Base-by-base conservation (phyloP, 2,888 invertebrate genomes). In the Dione vanillae region DNA sequence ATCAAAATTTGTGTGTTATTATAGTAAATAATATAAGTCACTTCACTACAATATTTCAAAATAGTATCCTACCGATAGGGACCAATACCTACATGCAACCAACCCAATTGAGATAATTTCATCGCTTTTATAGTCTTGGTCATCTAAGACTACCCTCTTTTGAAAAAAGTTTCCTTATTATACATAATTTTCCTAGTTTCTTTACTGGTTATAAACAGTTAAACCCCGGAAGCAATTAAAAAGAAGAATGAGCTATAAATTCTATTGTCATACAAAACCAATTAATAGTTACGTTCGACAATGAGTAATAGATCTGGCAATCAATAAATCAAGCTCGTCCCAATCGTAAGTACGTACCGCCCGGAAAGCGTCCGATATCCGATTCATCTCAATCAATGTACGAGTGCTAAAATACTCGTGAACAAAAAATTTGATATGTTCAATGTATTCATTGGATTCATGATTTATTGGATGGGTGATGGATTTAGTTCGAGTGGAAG, bases 191-290 rank as follows among this genome's bases (percentile, higher is more conserved):
- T 56, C 37, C n/a, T n/a, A 27, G 1, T 14, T 5, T 16, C 1
- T 16, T 37, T 37, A 16, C 6, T 56, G n/a, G 1, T 6, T 16
- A 56, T 20, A 14, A 37, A 37, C 6, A 56, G 10, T 16, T 10
- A 9, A 10, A 10, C 14, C 27, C 43, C 7, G 27, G 7, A 45
- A 45, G 11, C 43, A 45, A 61, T 61, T 27, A 0, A 45, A 43
- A n/a, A 14, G 10, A n/a, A 27, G 27, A n/a, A 61, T 61, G 7
- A 10, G 27, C 11, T 27, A 61, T 6, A 3, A 35, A 61, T 16
- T 61, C 16, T n/a, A 35, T 61, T 61, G 61, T 61, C 45, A 64
- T 64, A 64, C 51, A 64, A 64, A 64, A 49, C 51, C 64, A 64
- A 64, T 64, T 64, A 64, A 64, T 47, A 35, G 37, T 11, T 8